Conservation (phyloP, 2,113 vertebrate genomes). For the Amphiprion ocellaris region DNA sequence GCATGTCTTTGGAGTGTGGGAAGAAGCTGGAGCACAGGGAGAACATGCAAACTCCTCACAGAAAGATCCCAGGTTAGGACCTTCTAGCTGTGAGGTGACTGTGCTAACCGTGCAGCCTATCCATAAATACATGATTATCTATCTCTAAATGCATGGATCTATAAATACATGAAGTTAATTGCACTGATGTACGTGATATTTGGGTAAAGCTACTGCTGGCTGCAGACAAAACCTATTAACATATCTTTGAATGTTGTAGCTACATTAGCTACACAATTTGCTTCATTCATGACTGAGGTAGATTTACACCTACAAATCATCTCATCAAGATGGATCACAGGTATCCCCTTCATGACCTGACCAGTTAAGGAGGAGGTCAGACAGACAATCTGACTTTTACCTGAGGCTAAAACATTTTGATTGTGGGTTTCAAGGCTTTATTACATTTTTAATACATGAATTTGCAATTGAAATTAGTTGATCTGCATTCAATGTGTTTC, state of each 20-base stretch:
- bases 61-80: too few species aligned
- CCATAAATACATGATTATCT: too few species aligned
- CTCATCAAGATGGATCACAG: slow-evolving; percentile 10
- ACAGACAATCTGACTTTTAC: background rate
- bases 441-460: background rate
- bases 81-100: too few species aligned
- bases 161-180: too few species aligned
- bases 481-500: slow-evolving; percentile 14
- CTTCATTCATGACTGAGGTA: background rate
- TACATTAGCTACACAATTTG: background rate
- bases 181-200: too few species aligned
- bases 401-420: slow-evolving; percentile 12
- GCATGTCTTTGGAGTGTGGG: too few species aligned
- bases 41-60: too few species aligned
- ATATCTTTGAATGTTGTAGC: too few species aligned
- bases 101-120: too few species aligned
- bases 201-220: background rate
- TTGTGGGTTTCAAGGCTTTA: background rate
- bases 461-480: background rate
- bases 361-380: background rate
- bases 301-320: background rate
- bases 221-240: background rate
- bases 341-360: slow-evolving; percentile 9
- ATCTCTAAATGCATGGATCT: too few species aligned
- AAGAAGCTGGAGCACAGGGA: too few species aligned